Percentiles rank a stretch among this genome's conserved stretches.
phyloP scores from a whole-genome alignment of 2,113 vertebrate genomes.

The Machaerirhynchus nigripectus region DNA sequence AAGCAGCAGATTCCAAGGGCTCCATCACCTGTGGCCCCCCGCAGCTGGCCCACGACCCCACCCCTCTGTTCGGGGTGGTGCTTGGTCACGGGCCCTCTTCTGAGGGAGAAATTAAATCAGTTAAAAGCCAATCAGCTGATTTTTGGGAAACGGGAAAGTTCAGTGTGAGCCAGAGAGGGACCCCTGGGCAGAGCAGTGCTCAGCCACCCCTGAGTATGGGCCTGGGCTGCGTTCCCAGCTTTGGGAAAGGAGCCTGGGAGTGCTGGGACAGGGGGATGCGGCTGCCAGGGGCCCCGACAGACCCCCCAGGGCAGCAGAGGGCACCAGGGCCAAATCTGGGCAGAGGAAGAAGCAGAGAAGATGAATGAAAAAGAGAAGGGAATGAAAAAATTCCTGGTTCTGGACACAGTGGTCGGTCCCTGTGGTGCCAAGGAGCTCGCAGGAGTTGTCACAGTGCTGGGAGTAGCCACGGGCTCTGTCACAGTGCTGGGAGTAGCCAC shows the following conservation, averaged over 20 bases:
- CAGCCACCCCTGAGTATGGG: no score
- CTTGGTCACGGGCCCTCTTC: background rate
- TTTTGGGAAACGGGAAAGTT: background rate
- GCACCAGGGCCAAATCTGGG: background rate
- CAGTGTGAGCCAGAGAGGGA: background rate
- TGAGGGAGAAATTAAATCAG: background rate
- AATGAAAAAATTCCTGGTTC: background rate
- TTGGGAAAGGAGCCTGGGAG: background rate
- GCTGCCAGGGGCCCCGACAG: fast-evolving
- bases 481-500: background rate
- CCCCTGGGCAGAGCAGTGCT: background rate
- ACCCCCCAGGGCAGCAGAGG: background rate
- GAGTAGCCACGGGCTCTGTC: background rate
- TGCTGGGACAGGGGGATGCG: background rate
- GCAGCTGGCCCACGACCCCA: background rate
- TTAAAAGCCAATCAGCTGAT: background rate
- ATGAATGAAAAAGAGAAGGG: background rate
- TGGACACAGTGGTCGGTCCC: no score
- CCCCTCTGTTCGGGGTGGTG: background rate
- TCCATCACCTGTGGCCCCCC: background rate
- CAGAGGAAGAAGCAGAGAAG: background rate
- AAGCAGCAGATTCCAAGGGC: background rate
- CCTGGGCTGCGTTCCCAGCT: background rate
- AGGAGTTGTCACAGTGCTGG: background rate
- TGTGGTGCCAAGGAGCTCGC: background rate